Percentiles rank a stretch among this genome's conserved stretches.
These are phyloP conservation scores for Lasioglossum baleicum DNA, from an alignment of 1,140 invertebrate genomes.

Conservation along the genomic window DNA sequence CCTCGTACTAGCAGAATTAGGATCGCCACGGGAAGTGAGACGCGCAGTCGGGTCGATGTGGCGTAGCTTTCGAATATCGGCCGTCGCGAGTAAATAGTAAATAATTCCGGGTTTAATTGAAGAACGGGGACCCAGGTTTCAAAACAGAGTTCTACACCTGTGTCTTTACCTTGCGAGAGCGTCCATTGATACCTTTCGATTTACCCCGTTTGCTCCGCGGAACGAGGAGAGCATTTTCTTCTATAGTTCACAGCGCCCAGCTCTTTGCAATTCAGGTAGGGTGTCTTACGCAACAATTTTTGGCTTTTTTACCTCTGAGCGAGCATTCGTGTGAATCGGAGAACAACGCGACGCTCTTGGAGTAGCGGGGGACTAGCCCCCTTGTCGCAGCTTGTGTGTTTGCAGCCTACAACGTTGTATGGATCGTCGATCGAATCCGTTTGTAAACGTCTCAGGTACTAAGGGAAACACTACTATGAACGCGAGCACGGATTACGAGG, in stretches of 20 bases:
- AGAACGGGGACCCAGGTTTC: too few species aligned
- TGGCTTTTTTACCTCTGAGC: neutral
- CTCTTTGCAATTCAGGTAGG: neutral
- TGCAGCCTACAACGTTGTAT: neutral
- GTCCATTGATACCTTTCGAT: neutral
- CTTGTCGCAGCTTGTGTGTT: neutral
- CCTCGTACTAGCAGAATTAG: too few species aligned
- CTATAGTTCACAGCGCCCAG: neutral
- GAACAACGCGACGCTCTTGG: neutral
- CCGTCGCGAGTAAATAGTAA: too few species aligned
- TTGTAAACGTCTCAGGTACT: neutral
- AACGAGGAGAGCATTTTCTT: constrained; percentile 20
- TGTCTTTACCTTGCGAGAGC: too few species aligned
- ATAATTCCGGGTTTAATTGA: too few species aligned
- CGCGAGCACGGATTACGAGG: neutral
- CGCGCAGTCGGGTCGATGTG: too few species aligned
- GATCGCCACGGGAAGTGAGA: too few species aligned
- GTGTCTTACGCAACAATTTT: neutral
- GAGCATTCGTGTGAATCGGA: neutral
- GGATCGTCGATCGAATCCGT: neutral
- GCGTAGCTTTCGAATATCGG: too few species aligned
- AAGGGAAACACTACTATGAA: neutral
- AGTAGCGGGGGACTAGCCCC: neutral
- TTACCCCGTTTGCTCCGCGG: constrained; percentile 3
- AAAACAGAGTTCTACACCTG: too few species aligned